Conservation (phyloP, 2,797 vertebrate genomes). For the Chloroceryle amazona region DNA sequence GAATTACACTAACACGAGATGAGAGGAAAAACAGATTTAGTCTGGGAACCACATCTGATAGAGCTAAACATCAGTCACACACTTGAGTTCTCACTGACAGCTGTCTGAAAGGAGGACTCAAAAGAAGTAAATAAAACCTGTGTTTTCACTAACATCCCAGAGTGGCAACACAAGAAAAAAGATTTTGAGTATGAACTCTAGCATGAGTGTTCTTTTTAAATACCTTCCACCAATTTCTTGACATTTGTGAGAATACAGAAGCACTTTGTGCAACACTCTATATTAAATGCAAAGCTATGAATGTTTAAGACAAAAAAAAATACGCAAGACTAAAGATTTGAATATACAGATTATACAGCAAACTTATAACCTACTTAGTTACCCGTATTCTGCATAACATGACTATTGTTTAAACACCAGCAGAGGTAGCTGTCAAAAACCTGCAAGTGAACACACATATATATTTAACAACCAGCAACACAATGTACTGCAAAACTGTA, state of each 20-base stretch:
- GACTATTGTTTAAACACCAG: background rate
- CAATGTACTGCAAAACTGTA: background rate
- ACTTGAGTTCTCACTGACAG: background rate
- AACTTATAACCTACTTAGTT: background rate
- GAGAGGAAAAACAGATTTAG: background rate
- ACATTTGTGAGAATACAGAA: background rate
- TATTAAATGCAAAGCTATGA: background rate
- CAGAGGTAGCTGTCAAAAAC: background rate
- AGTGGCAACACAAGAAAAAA: background rate
- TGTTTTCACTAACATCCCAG: background rate
- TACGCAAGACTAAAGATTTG: background rate
- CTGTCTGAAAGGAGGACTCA: background rate
- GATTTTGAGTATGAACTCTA: background rate
- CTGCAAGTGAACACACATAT: background rate
- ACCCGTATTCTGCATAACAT: background rate
- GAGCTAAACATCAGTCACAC: background rate
- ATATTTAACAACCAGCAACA: background rate
- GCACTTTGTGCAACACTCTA: background rate
- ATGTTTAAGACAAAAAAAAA: background rate
- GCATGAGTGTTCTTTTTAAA: background rate
- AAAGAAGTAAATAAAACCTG: background rate
- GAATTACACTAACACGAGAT: accelerated
- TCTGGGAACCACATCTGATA: background rate
- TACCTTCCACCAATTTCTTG: background rate
- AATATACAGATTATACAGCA: background rate